Conservation (phyloP, 1,140 invertebrate species). For the Heliothis virescens region DNA sequence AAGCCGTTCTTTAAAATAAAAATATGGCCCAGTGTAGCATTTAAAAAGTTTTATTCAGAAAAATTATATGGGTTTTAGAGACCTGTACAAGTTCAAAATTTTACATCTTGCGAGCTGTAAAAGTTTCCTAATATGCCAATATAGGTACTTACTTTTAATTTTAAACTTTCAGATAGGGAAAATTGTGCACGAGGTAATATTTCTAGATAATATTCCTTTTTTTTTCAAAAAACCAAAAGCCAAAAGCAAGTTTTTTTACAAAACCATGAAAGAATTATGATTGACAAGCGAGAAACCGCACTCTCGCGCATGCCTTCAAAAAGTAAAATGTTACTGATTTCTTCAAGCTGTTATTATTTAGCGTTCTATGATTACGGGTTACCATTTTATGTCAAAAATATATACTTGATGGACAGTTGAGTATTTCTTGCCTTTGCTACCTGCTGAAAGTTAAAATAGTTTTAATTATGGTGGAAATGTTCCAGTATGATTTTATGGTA, state of each 20-base stretch:
- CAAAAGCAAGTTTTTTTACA: background rate
- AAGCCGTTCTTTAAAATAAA: too few species aligned
- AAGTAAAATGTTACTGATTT: slow-evolving; percentile 10
- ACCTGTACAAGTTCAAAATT: too few species aligned
- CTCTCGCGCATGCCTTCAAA: background rate
- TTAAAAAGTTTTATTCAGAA: too few species aligned
- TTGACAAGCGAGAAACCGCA: slow-evolving; percentile 45
- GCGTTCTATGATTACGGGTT: slow-evolving; percentile 13
- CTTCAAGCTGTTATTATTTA: background rate
- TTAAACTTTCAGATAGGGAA: too few species aligned
- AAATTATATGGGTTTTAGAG: too few species aligned
- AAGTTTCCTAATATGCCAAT: too few species aligned
- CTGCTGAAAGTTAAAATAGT: background rate
- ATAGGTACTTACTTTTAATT: too few species aligned
- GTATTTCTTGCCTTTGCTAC: slow-evolving; percentile 5
- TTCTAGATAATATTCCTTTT: too few species aligned
- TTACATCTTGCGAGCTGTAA: too few species aligned
- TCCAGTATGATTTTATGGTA: background rate
- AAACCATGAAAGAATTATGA: slow-evolving; percentile 10
- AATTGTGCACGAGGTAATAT: too few species aligned
- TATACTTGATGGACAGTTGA: slow-evolving; percentile 24
- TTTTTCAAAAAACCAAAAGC: background rate
- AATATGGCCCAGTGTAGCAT: too few species aligned
- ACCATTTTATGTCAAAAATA: slow-evolving; percentile 20
- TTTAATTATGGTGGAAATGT: background rate